Evolutionary conservation across 1,140 invertebrate species (phyloP).

Genomic region (Augochlora pura): DNA sequence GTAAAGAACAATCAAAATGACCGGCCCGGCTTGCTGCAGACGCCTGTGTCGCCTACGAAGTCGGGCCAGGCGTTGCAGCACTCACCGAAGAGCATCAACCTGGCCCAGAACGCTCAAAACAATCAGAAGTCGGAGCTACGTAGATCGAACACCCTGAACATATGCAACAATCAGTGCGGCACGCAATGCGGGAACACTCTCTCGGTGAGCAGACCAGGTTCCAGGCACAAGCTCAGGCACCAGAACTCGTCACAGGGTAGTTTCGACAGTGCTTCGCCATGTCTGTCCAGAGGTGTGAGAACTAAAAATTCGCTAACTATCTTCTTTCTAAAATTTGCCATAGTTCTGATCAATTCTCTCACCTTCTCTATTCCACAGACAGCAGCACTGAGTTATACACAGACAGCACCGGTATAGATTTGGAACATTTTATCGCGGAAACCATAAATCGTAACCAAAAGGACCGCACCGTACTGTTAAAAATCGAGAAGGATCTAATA

Average conservation of each 20-base stretch:
- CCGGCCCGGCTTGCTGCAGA: slow-evolving; percentile 72
- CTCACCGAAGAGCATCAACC: slow-evolving; percentile 74
- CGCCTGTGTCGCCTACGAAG: slow-evolving; percentile 73
- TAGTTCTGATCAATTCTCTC: too few species aligned
- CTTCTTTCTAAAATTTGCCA: too few species aligned
- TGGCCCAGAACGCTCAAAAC: slow-evolving; percentile 68
- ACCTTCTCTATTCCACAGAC: slow-evolving; percentile 80
- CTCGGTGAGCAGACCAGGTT: slow-evolving; percentile 76
- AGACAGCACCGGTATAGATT: slow-evolving; percentile 90
- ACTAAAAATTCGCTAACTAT: not conserved
- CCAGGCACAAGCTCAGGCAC: slow-evolving; percentile 81
- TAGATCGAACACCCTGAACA: slow-evolving; percentile 71
- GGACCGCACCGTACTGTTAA: slow-evolving; percentile 90
- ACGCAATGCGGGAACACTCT: slow-evolving; percentile 79
- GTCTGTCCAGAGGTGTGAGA: slow-evolving; percentile 82
- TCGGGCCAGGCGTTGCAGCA: slow-evolving; percentile 71
- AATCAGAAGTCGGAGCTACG: slow-evolving; percentile 73
- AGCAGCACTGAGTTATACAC: slow-evolving; percentile 90
- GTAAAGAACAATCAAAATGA: slow-evolving; percentile 76
- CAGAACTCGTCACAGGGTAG: slow-evolving; percentile 85
- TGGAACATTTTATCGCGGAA: slow-evolving; percentile 93
- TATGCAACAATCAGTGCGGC: slow-evolving; percentile 80
- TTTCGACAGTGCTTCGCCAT: slow-evolving; percentile 83
- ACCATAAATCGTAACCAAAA: slow-evolving; percentile 94
- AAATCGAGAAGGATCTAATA: slow-evolving; percentile 93